Percentiles rank a stretch among this genome's conserved stretches.
These are phyloP conservation scores for Lasioglossum vierecki DNA, from an alignment of 2,888 invertebrate species.

Conservation along the genomic window DNA sequence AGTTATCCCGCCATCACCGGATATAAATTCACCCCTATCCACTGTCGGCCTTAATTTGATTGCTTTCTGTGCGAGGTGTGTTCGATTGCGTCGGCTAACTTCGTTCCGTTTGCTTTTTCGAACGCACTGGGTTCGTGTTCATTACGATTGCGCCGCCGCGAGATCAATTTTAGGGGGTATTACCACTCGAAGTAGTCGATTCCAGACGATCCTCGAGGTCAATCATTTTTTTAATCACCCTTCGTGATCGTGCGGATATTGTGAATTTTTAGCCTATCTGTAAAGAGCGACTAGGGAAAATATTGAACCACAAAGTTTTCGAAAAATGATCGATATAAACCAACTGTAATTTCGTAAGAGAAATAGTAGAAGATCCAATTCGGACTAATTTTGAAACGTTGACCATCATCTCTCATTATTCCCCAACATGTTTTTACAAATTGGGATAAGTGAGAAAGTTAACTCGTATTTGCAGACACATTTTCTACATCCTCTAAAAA, in stretches of 20 bases:
- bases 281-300: too few relatives aligned
- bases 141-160: not conserved
- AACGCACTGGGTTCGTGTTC: conserved; percentile 27
- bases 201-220: not conserved
- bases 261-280: not conserved
- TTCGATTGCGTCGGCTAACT: conserved; percentile 46
- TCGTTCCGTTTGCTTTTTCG: conserved; percentile 37
- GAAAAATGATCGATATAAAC: not conserved
- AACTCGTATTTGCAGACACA: too few relatives aligned
- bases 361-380: not conserved
- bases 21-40: conserved; percentile 37
- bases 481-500: not conserved
- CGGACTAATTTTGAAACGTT: not conserved
- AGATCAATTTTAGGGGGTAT: not conserved
- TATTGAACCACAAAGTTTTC: too few relatives aligned
- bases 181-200: not conserved
- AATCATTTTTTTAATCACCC: not conserved
- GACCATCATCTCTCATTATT: not conserved
- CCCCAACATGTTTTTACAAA: not conserved
- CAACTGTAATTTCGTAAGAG: not conserved
- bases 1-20: conserved; percentile 39
- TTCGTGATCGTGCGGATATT: not conserved
- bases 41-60: conserved; percentile 45
- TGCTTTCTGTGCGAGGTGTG: conserved; percentile 34
- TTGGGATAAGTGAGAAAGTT: too few relatives aligned